Conservation (phyloP, 2,113 vertebrate species). For the Piprites chloris region DNA sequence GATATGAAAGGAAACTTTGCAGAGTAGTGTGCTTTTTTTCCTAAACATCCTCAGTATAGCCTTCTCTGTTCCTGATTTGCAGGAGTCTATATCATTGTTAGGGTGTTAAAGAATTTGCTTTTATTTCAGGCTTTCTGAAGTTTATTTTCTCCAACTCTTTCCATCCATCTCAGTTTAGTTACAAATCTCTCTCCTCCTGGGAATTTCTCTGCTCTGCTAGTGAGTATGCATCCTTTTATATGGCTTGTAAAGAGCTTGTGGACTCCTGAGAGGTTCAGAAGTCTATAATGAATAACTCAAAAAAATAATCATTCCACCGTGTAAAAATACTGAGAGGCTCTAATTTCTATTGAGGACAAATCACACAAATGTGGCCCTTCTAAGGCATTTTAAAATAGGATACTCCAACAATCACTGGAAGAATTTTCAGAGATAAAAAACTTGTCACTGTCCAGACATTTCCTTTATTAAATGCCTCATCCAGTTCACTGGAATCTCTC, state of each 20-base stretch:
- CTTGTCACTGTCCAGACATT: constrained; percentile 17
- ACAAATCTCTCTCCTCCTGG: constrained; percentile 16
- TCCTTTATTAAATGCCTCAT: constrained; percentile 15
- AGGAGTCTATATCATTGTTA: not conserved
- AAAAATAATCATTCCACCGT: not conserved
- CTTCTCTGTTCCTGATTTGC: not conserved
- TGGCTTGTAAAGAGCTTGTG: constrained; percentile 5
- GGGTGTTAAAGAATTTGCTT: constrained; percentile 10
- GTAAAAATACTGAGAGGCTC: not conserved
- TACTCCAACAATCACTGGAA: constrained; percentile 11
- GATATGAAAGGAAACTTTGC: not conserved
- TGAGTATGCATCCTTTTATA: constrained; percentile 19
- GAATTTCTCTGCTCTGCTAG: not conserved
- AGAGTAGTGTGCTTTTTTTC: not conserved
- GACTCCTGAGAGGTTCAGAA: constrained; percentile 9
- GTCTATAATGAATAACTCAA: constrained; percentile 17
- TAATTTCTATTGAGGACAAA: constrained; percentile 39
- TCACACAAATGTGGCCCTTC: not conserved
- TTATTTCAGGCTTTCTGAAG: constrained; percentile 8
- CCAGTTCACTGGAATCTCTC: not conserved
- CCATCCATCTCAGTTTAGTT: not conserved
- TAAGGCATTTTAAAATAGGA: constrained; percentile 18
- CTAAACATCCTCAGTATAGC: not conserved
- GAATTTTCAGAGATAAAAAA: constrained; percentile 4
- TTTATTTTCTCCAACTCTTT: not conserved